phyloP scores from a whole-genome alignment of 2,113 vertebrate genomes.

The Eurypyga helias region DNA sequence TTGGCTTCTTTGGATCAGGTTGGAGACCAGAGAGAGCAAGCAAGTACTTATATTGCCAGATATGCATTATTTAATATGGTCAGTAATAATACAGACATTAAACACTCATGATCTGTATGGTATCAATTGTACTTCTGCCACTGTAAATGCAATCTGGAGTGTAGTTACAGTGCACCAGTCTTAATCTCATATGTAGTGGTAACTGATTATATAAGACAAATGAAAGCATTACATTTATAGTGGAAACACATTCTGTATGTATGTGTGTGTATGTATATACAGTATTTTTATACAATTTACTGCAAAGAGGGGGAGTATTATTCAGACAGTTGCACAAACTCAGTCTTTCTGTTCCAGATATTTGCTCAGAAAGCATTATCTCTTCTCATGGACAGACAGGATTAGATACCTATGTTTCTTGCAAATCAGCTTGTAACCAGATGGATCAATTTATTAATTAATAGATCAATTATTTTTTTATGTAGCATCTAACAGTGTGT shows the following conservation, averaged over 20 bases:
- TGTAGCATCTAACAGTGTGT: background rate
- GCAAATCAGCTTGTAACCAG: background rate
- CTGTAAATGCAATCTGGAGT: background rate
- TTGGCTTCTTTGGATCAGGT: background rate
- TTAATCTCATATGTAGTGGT: background rate
- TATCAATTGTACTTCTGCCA: background rate
- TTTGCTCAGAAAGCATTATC: background rate
- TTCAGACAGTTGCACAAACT: background rate
- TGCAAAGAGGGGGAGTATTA: background rate
- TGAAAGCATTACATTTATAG: background rate
- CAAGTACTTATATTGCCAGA: background rate
- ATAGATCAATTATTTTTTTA: background rate
- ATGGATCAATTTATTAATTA: background rate
- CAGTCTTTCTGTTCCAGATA: background rate
- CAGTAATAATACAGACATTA: background rate
- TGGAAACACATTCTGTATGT: background rate
- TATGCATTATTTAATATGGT: rapidly evolving
- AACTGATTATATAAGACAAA: background rate
- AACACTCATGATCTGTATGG: background rate
- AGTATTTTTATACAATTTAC: background rate
- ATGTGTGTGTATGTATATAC: background rate
- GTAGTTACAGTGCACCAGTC: background rate
- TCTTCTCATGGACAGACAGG: background rate
- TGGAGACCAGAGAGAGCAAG: background rate
- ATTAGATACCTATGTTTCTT: background rate